These are phyloP conservation scores for Drosophila pseudoobscura DNA, from an alignment of 1,140 invertebrate genomes.

Conservation along the genomic window DNA sequence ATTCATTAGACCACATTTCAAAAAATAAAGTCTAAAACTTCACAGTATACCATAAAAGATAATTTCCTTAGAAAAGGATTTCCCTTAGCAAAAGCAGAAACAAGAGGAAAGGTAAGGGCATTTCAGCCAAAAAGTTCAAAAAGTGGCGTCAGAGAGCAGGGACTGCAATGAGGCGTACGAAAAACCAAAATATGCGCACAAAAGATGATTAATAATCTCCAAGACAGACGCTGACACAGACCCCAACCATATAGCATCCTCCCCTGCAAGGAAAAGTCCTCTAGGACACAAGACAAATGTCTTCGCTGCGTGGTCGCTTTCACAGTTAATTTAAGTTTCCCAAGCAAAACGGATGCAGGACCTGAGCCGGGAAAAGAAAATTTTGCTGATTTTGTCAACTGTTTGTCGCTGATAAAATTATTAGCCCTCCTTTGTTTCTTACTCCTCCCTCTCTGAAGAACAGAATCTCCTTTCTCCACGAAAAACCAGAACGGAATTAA, in stretches of 20 bases:
- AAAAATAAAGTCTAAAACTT: slow-evolving; percentile 18
- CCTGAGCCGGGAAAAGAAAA: slow-evolving; percentile 35
- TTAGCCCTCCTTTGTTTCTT: slow-evolving; percentile 71
- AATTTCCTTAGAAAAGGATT: slow-evolving; percentile 64
- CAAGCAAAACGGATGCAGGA: slow-evolving; percentile 64
- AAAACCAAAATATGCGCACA: slow-evolving; percentile 70
- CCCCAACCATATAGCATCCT: background rate
- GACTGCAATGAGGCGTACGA: slow-evolving; percentile 61
- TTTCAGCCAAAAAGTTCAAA: slow-evolving; percentile 52
- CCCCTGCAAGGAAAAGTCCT: slow-evolving; percentile 34
- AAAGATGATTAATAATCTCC: slow-evolving; percentile 81
- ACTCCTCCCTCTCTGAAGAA: slow-evolving; percentile 2
- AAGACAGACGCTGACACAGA: slow-evolving; percentile 35
- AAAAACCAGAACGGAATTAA: slow-evolving; percentile 2
- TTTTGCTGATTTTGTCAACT: slow-evolving; percentile 83
- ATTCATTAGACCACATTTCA: slow-evolving; percentile 64
- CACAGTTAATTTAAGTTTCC: slow-evolving; percentile 81
- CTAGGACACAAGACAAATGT: slow-evolving; percentile 74
- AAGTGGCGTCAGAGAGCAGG: slow-evolving; percentile 26
- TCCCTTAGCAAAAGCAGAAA: slow-evolving; percentile 24
- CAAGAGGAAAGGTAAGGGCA: background rate
- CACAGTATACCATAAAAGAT: slow-evolving; percentile 37
- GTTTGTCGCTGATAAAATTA: slow-evolving; percentile 82
- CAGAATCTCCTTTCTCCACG: background rate
- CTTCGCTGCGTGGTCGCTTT: slow-evolving; percentile 80